Base-by-base conservation (phyloP, 1,140 invertebrate species). In the Cheumatopsyche charites region DNA sequence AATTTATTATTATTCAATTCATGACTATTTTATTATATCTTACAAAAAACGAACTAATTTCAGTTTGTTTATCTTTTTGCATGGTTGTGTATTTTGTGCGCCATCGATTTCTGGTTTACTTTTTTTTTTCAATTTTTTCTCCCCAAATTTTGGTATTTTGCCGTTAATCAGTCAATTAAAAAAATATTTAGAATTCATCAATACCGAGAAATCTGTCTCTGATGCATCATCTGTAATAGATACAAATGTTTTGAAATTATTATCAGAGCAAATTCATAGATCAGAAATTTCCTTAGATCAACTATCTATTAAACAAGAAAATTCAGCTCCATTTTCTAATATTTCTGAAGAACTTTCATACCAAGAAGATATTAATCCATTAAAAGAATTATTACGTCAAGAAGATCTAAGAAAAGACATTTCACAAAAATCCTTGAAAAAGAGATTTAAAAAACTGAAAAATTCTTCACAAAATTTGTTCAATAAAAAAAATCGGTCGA, bases 341-440 rank as follows among this genome's bases (percentile, higher is more conserved):
- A 58, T 23, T 25, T 9, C 11, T 13, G 55, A 58, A 58, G 29
- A 58, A 58, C 4, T 58, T 19, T 58, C 12, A 3, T 17, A 1
- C 47, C 2, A 26, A 58, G 55, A 58, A 1, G 23, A 58, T 23
- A n/a, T 25, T 4, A 26, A 58, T 58, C 1, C 23, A 12, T 25
- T 26, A 25, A 21, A 58, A 58, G 55, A 68, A 41, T 79, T 89
- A 21, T 78, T 89, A 0, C 80, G 82, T 13, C 84, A 88, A 45
- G 87, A 89, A 72, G 87, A 89, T 70, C 82, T 84, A 76, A 79
- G 87, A 6, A 84, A 86, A 0, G 80, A 82, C 49, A 78, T 80
- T 9, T 79, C 82, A 7, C 79, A 78, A 29, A 84, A 80, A 73
- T 82, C 84, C 17, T 81, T 89, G 41, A 81, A 82, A 0, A 81